These are phyloP conservation scores for Bubo bubo DNA, from an alignment of 2,113 vertebrate genomes.

Conservation along the genomic window DNA sequence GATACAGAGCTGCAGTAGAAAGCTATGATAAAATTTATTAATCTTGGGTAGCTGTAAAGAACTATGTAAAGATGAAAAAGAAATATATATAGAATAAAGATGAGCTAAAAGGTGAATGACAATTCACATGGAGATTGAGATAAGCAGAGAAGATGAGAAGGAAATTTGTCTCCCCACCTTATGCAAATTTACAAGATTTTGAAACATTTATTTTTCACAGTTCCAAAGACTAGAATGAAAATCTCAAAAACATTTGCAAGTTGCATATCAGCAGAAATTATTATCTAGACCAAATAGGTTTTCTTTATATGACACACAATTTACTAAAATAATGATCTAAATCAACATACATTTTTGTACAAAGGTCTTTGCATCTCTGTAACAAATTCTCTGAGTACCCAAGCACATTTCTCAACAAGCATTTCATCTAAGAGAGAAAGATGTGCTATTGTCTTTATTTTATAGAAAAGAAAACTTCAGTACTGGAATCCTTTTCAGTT, in stretches of 20 bases:
- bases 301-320: neutral
- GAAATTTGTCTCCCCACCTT: neutral
- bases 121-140: neutral
- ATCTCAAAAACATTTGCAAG: neutral
- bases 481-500: neutral
- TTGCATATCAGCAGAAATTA: neutral
- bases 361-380: neutral
- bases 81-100: neutral
- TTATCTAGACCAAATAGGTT: neutral
- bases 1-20: neutral
- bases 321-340: neutral
- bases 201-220: neutral
- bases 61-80: constrained; percentile 13
- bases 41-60: neutral
- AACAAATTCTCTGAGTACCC: neutral
- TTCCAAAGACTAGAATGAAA: neutral
- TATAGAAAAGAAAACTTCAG: neutral
- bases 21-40: neutral
- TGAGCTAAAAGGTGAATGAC: neutral
- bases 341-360: neutral
- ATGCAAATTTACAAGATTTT: constrained; percentile 20
- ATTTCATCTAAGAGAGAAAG: neutral
- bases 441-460: neutral
- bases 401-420: neutral
- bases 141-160: neutral